Evolutionary conservation across 2,797 vertebrate genomes (phyloP), one percentile per base, ranked within the genome.

Genomic region (Heteromormyrus szaboi): DNA sequence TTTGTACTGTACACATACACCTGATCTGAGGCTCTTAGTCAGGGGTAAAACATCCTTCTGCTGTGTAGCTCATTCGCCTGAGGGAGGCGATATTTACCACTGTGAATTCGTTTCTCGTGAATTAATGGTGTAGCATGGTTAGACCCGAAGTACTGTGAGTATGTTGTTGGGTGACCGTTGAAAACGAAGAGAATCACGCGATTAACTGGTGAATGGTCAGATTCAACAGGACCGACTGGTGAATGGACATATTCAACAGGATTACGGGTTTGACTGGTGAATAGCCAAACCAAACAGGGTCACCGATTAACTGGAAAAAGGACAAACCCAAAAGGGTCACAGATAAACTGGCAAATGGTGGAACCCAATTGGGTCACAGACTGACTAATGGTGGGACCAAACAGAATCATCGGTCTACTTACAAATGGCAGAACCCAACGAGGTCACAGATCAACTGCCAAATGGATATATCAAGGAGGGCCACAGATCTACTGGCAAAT

Each of bases 41-140:
- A 41, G 53, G 85, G 33, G 17, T 88, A 65, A 44, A 25, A 17
- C 17, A 76, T 76, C 44, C 11, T 54, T n/a, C 76, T 68, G 44
- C 53, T 50, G 25, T 84, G 41, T 37, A 65, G 37, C 41, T 41
- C 54, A 22, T 37, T 44, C 37, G 44, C 54, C 76, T 65, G 12
- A 83, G 5, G 17, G 41, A 17, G 54, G 29, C 89, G 25, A 68
- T 50, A 59, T 56, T 59, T 50, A 89, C 51, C 86, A 89, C 89
- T 89, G 89, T 88, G 89, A 87, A 44, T 50, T 88, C 1, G 2
- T 17, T 88, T 87, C 62, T 56, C 1, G n/a, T 41, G 46, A 53
- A 72, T 51, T 68, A 89, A 8, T 86, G 41, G 29, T 44, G 62
- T 86, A 86, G 62, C 84, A 7, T 11, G 12, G 19, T 62, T 85